These are phyloP conservation scores for Prionace glauca DNA, from an alignment of 2,797 vertebrate genomes.

Conservation along the genomic window DNA sequence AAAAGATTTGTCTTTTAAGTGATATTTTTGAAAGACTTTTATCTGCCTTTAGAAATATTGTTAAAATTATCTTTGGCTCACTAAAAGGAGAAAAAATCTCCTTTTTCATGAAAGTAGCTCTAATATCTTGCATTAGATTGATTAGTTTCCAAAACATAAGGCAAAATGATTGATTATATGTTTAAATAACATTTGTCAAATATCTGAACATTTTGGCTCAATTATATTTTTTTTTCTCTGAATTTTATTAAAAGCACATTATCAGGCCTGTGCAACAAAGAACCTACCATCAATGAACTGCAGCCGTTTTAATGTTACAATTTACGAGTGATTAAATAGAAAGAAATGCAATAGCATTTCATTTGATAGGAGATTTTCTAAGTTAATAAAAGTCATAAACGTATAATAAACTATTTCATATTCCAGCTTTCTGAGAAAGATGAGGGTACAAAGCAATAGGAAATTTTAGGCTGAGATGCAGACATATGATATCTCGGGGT, in stretches of 20 bases:
- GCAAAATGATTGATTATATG: constrained; percentile 28
- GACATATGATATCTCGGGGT: constrained; percentile 25
- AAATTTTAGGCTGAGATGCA: constrained; percentile 25
- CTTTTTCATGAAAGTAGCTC: constrained; percentile 2
- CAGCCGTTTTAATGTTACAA: background rate
- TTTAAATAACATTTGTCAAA: constrained; percentile 32
- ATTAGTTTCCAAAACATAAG: constrained; percentile 20
- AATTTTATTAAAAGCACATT: constrained; percentile 26
- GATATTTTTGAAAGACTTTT: background rate
- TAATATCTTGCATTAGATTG: constrained; percentile 6
- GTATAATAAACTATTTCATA: constrained; percentile 3
- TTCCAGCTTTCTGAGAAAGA: constrained; percentile 19
- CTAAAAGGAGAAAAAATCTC: background rate
- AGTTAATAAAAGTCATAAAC: constrained; percentile 37
- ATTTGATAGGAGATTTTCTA: constrained; percentile 33
- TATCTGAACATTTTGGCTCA: background rate
- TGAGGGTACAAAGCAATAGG: background rate
- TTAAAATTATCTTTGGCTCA: background rate
- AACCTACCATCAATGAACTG: background rate
- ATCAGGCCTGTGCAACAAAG: background rate
- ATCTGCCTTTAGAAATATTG: background rate
- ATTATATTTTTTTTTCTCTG: constrained; percentile 8
- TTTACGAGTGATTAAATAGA: constrained; percentile 20
- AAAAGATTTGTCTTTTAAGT: background rate
- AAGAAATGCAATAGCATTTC: constrained; percentile 34